Evolutionary conservation across 53 echinoderm and acorn worm species (phyloP), one percentile per base, ranked within the genome.

Genomic region (Holothuria scabra): DNA sequence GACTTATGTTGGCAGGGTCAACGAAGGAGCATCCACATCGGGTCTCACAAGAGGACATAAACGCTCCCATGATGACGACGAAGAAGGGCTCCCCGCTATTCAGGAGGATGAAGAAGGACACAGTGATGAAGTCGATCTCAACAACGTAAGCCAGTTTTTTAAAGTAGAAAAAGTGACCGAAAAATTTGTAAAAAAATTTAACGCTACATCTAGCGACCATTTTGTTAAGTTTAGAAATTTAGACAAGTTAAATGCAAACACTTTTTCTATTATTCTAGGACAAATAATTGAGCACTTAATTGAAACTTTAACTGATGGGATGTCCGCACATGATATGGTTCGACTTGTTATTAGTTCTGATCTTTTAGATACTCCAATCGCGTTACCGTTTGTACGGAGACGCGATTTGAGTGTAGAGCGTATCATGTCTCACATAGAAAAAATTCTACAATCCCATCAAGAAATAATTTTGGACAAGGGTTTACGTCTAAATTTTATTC

Each of bases 171-270:
- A 13, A 38, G 64, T 74, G 18, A 74, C 38, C 3, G 41, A 58
- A 24, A 85, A 44, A 44, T 60, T 61, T 62, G 28, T 74, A 60
- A 85, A 59, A 46, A 85, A 85, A 21, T 85, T 59, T 12, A 59
- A 61, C 30, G 85, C 63, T 18, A 85, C 20, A 3, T 23, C 20
- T 1, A 60, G n/a, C 3, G 85, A 44, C 75, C 48, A 68, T 24
- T n/a, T n/a, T n/a, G n/a, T n/a, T n/a, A n/a, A 56, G 20, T 8
- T 10, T 24, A 29, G n/a, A 8, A 2, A 37, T 13, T 84, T 67
- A 12, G 3, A 58, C 12, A 70, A 69, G 5, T 56, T 26, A 14
- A 69, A 18, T 1, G 66, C 55, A 1, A 58, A 67, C 1, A 11
- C 1, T 12, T 64, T 64, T 64, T 12, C 30, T 28, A 25, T 10